Evolutionary conservation across 2,888 invertebrate genomes (phyloP).

Genomic region (Chymomyza procnemis): DNA sequence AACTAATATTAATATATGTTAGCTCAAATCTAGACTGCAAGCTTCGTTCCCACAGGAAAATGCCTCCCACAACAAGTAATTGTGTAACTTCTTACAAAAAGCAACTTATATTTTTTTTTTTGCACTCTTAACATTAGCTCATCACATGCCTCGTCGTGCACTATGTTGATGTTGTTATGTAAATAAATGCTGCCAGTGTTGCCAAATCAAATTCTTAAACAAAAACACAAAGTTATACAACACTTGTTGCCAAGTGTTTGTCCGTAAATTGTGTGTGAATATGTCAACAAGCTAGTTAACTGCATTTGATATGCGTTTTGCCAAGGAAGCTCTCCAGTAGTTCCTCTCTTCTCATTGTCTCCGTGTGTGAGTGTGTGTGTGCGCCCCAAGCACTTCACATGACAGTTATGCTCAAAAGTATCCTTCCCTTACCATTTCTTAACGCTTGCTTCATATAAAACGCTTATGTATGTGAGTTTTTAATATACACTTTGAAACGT

Average conservation of each 20-base stretch:
- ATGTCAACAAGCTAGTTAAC: constrained; percentile 62
- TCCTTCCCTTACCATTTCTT: constrained; percentile 38
- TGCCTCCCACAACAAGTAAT: too few relatives aligned
- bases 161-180: background rate
- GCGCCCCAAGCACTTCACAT: constrained; percentile 32
- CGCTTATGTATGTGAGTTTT: constrained; percentile 33
- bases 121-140: background rate
- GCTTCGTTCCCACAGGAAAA: too few relatives aligned
- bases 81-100: too few relatives aligned
- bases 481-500: background rate
- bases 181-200: background rate
- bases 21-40: too few relatives aligned
- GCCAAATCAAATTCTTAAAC: constrained; percentile 3
- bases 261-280: constrained; percentile 39
- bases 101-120: background rate
- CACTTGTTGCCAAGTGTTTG: background rate
- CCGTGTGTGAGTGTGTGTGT: constrained; percentile 21
- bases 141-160: background rate
- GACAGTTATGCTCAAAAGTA: constrained; percentile 34
- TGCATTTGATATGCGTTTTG: constrained; percentile 60
- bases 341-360: constrained; percentile 3
- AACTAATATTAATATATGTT: too few relatives aligned
- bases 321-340: constrained; percentile 10
- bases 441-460: constrained; percentile 34
- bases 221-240: background rate